phyloP scores from a whole-genome alignment of 2,888 invertebrate species.

The Mechanitis mazaeus region DNA sequence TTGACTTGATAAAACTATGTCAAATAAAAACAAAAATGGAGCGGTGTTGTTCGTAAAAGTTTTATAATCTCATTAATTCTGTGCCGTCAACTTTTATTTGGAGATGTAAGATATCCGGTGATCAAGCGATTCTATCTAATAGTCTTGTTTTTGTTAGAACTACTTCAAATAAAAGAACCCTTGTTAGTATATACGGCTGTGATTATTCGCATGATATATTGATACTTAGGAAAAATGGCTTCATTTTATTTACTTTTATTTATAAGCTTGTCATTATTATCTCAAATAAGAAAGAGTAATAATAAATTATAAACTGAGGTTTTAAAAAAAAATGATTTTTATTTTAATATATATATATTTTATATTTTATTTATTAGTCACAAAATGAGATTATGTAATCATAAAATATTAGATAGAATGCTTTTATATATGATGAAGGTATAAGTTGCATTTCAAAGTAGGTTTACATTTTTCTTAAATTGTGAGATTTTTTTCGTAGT shows the following conservation, averaged over 20 bases:
- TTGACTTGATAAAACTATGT: conserved; percentile 11
- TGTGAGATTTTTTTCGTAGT: too few relatives aligned
- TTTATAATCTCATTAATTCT: conserved; percentile 63
- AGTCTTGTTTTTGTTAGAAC: conserved; percentile 56
- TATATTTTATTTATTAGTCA: too few relatives aligned
- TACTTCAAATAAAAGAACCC: conserved; percentile 6
- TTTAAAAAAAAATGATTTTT: too few relatives aligned
- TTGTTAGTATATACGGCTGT: conserved; percentile 18
- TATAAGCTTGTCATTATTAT: neutral
- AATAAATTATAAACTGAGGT: too few relatives aligned
- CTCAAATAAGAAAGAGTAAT: neutral
- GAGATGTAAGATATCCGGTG: conserved; percentile 38
- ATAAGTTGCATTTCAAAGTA: too few relatives aligned
- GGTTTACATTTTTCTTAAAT: too few relatives aligned
- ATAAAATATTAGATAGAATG: too few relatives aligned
- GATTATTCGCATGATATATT: conserved; percentile 23
- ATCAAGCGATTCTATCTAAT: conserved; percentile 49
- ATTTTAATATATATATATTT: too few relatives aligned
- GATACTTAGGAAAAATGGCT: conserved; percentile 4
- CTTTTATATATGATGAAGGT: too few relatives aligned
- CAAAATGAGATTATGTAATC: too few relatives aligned
- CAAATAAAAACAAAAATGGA: conserved; percentile 38
- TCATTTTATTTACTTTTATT: neutral
- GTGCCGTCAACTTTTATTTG: conserved; percentile 45
- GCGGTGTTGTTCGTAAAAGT: conserved; percentile 43